Conservation (phyloP, 2,797 vertebrate species). For the Delichon dasypus region DNA sequence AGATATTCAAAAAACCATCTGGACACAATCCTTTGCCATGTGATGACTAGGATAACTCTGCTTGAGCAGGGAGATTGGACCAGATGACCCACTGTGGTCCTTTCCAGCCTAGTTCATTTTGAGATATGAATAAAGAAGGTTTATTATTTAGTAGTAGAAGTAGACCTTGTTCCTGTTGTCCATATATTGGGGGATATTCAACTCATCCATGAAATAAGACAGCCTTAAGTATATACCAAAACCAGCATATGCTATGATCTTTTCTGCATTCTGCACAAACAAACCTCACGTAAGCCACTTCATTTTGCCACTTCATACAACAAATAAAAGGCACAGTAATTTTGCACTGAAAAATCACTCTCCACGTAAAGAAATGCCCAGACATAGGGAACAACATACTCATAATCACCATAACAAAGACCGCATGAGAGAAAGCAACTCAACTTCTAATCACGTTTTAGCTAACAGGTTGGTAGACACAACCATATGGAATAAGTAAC, state of each 20-base stretch:
- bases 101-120: background rate
- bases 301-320: background rate
- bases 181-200: background rate
- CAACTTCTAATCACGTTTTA: slow-evolving; percentile 28
- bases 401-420: slow-evolving; percentile 45
- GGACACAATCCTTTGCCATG: background rate
- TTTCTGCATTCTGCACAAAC: background rate
- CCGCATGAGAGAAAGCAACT: background rate
- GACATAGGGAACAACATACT: background rate
- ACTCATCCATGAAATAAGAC: background rate
- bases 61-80: background rate
- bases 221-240: background rate
- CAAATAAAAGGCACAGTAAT: background rate
- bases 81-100: background rate
- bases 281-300: background rate
- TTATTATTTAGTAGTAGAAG: background rate
- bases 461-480: slow-evolving; percentile 46
- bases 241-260: background rate
- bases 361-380: background rate
- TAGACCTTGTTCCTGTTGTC: background rate
- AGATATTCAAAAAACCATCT: background rate
- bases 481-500: slow-evolving; percentile 32
- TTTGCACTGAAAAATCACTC: background rate
- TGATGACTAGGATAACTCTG: background rate
- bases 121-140: background rate